Evolutionary conservation across 2,888 invertebrate species (phyloP), one percentile per base, ranked within the genome.

Genomic region (Capitulum mitella): DNA sequence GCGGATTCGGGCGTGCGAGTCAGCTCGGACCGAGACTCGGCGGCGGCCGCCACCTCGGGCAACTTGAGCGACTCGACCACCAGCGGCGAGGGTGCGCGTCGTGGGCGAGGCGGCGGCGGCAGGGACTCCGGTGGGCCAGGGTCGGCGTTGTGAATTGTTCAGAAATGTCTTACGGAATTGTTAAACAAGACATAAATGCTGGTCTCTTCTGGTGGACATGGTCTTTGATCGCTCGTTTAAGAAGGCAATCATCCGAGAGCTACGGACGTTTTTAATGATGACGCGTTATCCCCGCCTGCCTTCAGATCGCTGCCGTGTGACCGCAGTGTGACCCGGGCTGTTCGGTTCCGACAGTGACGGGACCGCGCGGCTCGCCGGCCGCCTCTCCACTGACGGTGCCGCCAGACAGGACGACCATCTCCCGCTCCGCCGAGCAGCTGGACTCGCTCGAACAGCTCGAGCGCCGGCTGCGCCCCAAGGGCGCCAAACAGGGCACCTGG

Each of bases 1-100:
- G 93, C 93, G 26, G 94, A 94, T 85, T 93, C 93, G 40, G 94
- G 93, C 12, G 92, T 94, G 32, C 89, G 94, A 83, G 91, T 92
- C 84, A 93, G 92, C 86, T 93, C 93, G 83, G 94, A 94, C 85
- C 87, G 91, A 48, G 92, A 92, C 84, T 91, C 91, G n/a, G 82
- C 80, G 64, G 93, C 93, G 3, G 93, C 93, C 77, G 92, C 92
- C 80, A 92, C 92, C 83, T 92, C 93, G 51, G 92, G 92, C n/a
- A 92, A 92, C 86, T 87, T 92, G 76, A 92, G 92, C 0, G 92
- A 92, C 85, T 92, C 92, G 10, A 92, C 92, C 29, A 92, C 92
- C 29, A 92, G 92, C 84, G 92, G 92, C 84, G 88, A 88, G 79
- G 79, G 79, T 43, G 12, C 43, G 43, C 6, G n/a, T n/a, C n/a